phyloP scores from a whole-genome alignment of 2,888 invertebrate species.

The Gisinianus flammeolus region DNA sequence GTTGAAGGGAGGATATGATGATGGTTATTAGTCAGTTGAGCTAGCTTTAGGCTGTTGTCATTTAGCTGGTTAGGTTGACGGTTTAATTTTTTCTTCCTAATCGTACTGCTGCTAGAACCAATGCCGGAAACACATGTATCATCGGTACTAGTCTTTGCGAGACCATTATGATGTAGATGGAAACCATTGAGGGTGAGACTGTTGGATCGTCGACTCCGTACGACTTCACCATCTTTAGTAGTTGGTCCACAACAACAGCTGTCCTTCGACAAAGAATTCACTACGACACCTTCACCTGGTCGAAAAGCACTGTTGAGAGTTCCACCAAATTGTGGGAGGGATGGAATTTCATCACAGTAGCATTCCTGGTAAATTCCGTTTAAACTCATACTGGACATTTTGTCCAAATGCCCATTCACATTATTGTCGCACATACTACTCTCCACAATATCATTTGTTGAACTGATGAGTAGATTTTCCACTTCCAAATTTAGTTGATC shows the following conservation, averaged over 20 bases:
- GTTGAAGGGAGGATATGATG: conserved; percentile 31
- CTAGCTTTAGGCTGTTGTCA: conserved; percentile 25
- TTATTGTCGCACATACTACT: conserved; percentile 3
- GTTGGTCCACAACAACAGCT: conserved; percentile 35
- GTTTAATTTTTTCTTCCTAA: conserved; percentile 45
- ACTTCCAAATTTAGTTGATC: conserved; percentile 58
- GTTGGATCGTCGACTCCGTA: conserved; percentile 26
- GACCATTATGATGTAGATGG: conserved; percentile 9
- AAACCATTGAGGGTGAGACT: conserved; percentile 34
- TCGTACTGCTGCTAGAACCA: neutral
- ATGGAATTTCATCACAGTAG: conserved; percentile 36
- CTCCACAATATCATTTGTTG: conserved; percentile 45
- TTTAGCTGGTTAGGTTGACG: conserved; percentile 32
- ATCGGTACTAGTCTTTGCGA: neutral
- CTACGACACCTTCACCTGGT: neutral
- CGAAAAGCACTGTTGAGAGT: neutral
- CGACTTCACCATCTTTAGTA: conserved; percentile 1
- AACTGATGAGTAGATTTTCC: conserved; percentile 55
- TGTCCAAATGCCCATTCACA: conserved; percentile 39
- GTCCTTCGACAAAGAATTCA: conserved; percentile 21
- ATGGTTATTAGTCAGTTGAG: conserved; percentile 11
- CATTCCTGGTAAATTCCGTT: conserved; percentile 41
- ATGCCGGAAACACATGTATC: conserved; percentile 28
- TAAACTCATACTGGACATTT: conserved; percentile 41
- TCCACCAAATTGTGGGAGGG: conserved; percentile 3